Percentiles rank a stretch among this genome's conserved stretches.
Evolutionary conservation across 2,113 vertebrate species (phyloP).

Genomic region (Machaerirhynchus nigripectus): DNA sequence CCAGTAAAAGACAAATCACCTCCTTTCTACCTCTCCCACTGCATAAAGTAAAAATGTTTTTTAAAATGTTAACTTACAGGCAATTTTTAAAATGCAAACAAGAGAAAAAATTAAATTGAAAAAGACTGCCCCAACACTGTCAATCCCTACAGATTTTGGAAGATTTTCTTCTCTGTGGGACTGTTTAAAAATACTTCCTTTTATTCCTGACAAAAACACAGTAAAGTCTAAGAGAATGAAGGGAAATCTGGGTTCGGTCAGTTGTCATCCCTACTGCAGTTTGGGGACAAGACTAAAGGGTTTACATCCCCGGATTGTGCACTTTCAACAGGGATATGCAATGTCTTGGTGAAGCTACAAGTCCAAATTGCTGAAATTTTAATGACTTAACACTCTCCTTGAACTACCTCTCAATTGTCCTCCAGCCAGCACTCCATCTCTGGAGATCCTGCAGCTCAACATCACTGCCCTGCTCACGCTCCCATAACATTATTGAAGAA

Average conservation of each 20-base stretch:
- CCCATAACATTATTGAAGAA: neutral
- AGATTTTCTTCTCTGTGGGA: neutral
- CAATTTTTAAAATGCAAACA: neutral
- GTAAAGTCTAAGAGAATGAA: neutral
- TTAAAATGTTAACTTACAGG: neutral
- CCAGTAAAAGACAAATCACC: neutral
- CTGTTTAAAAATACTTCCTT: neutral
- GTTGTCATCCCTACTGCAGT: neutral
- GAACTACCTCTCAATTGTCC: neutral
- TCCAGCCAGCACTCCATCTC: neutral
- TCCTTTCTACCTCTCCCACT: accelerated
- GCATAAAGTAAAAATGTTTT: neutral
- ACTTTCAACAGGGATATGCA: neutral
- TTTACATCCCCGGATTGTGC: neutral
- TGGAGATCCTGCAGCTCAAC: neutral
- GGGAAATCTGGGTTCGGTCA: neutral
- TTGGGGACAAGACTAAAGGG: neutral
- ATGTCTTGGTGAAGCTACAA: neutral
- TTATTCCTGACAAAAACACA: neutral
- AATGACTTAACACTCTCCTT: neutral
- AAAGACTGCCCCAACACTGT: neutral
- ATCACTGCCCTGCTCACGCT: neutral
- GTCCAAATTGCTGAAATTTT: neutral
- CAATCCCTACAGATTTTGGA: neutral
- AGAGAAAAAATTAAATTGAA: neutral